These are phyloP conservation scores for Meteorus colon DNA, from an alignment of 2,888 invertebrate species.

Conservation along the genomic window DNA sequence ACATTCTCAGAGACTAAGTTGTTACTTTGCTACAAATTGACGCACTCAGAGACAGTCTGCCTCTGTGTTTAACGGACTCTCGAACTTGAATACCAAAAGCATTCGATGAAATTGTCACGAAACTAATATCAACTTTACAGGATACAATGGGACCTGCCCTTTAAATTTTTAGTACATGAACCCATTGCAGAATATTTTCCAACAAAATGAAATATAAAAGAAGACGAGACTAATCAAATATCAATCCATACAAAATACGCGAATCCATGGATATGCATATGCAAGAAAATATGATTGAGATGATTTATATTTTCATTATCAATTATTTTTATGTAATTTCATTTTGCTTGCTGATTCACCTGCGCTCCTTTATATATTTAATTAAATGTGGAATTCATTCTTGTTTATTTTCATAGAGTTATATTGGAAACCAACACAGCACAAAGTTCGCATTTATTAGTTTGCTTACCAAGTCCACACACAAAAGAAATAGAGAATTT, in stretches of 20 bases:
- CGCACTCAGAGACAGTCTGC: not conserved
- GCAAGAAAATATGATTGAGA: too few relatives aligned
- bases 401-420: not conserved
- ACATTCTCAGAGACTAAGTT: constrained; percentile 29
- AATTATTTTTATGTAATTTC: too few relatives aligned
- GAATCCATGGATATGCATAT: too few relatives aligned
- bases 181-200: too few relatives aligned
- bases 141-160: too few relatives aligned
- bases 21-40: constrained; percentile 36
- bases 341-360: too few relatives aligned
- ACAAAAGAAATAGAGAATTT: not conserved
- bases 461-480: not conserved
- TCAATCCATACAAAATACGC: too few relatives aligned
- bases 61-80: not conserved
- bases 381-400: not conserved
- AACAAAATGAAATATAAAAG: too few relatives aligned
- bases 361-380: not conserved
- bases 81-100: not conserved
- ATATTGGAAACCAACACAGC: not conserved
- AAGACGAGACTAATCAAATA: too few relatives aligned
- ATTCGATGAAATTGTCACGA: not conserved
- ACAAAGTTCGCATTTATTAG: constrained; percentile 16
- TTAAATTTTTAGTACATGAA: too few relatives aligned
- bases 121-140: not conserved
- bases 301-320: too few relatives aligned